Conservation (phyloP, 2,113 vertebrate genomes). For the Austrofundulus limnaeus region DNA sequence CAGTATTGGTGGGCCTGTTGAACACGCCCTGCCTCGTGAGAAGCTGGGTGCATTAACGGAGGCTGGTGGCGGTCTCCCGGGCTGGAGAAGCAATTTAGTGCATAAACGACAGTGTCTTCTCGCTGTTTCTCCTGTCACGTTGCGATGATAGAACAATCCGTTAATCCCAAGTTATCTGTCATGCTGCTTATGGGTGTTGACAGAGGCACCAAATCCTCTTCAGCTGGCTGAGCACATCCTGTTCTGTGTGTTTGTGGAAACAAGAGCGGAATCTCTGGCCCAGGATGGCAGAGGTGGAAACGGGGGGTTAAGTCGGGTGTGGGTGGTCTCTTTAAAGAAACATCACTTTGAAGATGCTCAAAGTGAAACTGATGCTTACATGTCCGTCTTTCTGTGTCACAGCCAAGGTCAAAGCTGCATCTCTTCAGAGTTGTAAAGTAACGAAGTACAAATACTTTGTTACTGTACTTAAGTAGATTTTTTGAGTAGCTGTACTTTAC, state of each 20-base stretch:
- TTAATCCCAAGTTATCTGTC: constrained; percentile 76
- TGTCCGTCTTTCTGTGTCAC: not conserved
- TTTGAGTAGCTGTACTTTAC: too few species aligned
- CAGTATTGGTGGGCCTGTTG: constrained; percentile 22
- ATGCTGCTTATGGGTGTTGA: constrained; percentile 67
- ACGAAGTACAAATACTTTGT: too few species aligned
- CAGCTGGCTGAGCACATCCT: constrained; percentile 61
- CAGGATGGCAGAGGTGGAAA: not conserved
- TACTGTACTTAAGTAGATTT: too few species aligned
- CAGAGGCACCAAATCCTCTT: constrained; percentile 70
- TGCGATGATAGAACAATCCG: constrained; percentile 71
- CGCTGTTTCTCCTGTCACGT: constrained; percentile 67
- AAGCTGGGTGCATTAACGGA: not conserved
- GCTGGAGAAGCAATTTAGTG: constrained; percentile 67
- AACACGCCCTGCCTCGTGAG: constrained; percentile 10
- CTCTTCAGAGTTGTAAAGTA: too few species aligned
- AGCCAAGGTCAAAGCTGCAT: constrained; percentile 1
- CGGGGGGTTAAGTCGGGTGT: not conserved
- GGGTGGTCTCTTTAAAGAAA: constrained; percentile 5
- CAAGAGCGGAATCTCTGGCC: constrained; percentile 44
- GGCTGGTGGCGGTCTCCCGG: constrained; percentile 33
- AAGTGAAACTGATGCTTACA: constrained; percentile 22
- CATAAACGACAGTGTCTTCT: constrained; percentile 66
- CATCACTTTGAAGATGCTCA: constrained; percentile 19
- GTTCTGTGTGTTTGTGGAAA: constrained; percentile 56